Percentiles rank a stretch among this genome's conserved stretches.
Evolutionary conservation across 2,888 invertebrate genomes (phyloP).

Genomic region (Lymantria dispar): DNA sequence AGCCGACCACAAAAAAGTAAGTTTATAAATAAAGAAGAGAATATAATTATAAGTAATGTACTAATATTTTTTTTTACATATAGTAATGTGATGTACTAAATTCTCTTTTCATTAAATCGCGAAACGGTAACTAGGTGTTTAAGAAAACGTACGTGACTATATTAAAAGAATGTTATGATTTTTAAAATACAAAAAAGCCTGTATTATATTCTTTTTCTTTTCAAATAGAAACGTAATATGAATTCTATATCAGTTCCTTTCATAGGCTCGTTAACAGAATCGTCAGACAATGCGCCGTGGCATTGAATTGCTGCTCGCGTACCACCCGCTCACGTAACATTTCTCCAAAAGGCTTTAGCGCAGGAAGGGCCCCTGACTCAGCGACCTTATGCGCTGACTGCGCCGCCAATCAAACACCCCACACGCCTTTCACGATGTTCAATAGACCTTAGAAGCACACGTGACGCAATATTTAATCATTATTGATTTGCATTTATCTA

Average conservation of each 20-base stretch:
- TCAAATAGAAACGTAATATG: conserved; percentile 7
- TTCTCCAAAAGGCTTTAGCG: conserved; percentile 63
- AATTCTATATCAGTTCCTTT: conserved; percentile 26
- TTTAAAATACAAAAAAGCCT: too few relatives aligned
- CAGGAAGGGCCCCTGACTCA: conserved; percentile 77
- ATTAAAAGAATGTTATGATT: too few relatives aligned
- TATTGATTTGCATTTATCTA: conserved; percentile 59
- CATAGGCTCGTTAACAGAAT: conserved; percentile 28
- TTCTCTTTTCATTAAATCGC: too few relatives aligned
- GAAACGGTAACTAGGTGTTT: too few relatives aligned
- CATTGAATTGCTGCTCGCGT: conserved; percentile 66
- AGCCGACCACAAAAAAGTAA: too few relatives aligned
- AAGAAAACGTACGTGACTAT: too few relatives aligned
- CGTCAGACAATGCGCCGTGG: conserved; percentile 49
- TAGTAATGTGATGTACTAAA: too few relatives aligned
- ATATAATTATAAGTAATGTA: too few relatives aligned
- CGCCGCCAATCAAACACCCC: conserved; percentile 39
- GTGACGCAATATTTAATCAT: conserved; percentile 56
- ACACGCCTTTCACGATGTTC: conserved; percentile 69
- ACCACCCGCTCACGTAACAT: conserved; percentile 65
- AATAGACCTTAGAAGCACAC: conserved; percentile 44
- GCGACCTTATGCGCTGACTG: conserved; percentile 55
- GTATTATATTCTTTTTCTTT: too few relatives aligned
- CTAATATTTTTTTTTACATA: too few relatives aligned
- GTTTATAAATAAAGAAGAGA: too few relatives aligned